Percentiles rank a stretch among this genome's conserved stretches.
Evolutionary conservation across 1,140 invertebrate genomes (phyloP).

Genomic region (Caenorhabditis remanei): DNA sequence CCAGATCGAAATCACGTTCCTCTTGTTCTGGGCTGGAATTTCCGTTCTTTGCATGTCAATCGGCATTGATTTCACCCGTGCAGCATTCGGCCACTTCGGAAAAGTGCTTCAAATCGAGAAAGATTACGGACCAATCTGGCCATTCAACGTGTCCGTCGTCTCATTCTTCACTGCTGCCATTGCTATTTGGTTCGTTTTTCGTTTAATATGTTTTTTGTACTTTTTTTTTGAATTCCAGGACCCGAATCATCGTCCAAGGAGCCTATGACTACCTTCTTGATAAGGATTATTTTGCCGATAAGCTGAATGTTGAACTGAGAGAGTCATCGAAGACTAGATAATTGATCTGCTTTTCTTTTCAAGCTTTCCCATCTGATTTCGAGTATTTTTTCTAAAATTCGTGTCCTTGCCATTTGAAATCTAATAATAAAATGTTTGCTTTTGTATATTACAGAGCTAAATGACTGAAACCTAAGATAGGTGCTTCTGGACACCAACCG

Average conservation of each 20-base stretch:
- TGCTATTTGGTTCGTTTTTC: slow-evolving; percentile 26
- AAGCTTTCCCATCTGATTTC: not conserved
- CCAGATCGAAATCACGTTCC: slow-evolving; percentile 39
- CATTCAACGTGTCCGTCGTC: slow-evolving; percentile 58
- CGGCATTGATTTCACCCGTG: slow-evolving; percentile 49
- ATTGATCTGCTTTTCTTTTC: not conserved
- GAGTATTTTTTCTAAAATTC: not conserved
- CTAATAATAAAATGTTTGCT: not conserved
- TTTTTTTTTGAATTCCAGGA: slow-evolving; percentile 2
- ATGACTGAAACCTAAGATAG: not conserved
- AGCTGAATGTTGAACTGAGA: slow-evolving; percentile 39
- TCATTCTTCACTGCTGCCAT: slow-evolving; percentile 60
- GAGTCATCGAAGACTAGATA: slow-evolving; percentile 37
- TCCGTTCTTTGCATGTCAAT: slow-evolving; percentile 46
- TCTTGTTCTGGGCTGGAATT: slow-evolving; percentile 42
- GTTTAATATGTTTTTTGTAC: too few relatives aligned
- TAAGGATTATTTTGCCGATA: slow-evolving; percentile 40
- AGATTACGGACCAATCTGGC: slow-evolving; percentile 61
- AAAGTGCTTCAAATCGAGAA: slow-evolving; percentile 53
- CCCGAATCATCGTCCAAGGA: slow-evolving; percentile 37
- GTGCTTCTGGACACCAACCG: not conserved
- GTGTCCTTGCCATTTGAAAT: not conserved
- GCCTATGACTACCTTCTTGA: slow-evolving; percentile 48
- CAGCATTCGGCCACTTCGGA: slow-evolving; percentile 32
- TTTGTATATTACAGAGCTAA: not conserved